Evolutionary conservation across 2,888 invertebrate species (phyloP).

Genomic region (Archaeoteleia sp.): DNA sequence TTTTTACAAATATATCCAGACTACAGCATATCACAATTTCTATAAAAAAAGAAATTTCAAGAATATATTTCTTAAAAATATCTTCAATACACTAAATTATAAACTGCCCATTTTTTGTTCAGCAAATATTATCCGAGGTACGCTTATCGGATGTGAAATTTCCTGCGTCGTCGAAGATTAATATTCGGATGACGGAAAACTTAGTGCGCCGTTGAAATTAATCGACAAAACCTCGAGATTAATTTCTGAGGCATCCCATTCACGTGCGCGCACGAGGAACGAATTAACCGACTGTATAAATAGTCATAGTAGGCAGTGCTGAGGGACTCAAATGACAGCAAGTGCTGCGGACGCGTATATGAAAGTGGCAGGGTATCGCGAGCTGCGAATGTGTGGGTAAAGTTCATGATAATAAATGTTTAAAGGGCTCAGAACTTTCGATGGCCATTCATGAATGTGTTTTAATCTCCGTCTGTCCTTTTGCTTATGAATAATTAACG

Average conservation of each 20-base stretch:
- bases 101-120: too few species aligned
- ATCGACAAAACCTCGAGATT: slow-evolving; percentile 35
- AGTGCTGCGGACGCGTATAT: slow-evolving; percentile 27
- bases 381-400: slow-evolving; percentile 34
- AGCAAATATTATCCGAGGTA: too few species aligned
- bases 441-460: slow-evolving; percentile 32
- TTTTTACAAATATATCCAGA: too few species aligned
- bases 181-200: slow-evolving; percentile 34
- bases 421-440: slow-evolving; percentile 10
- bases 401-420: slow-evolving; percentile 23
- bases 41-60: too few species aligned
- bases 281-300: slow-evolving; percentile 62
- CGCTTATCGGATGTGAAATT: slow-evolving; percentile 23
- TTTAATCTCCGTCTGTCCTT: slow-evolving; percentile 9
- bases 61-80: too few species aligned
- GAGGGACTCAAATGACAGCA: slow-evolving; percentile 35
- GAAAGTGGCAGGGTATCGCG: slow-evolving; percentile 22
- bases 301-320: slow-evolving; percentile 51
- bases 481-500: slow-evolving; percentile 25
- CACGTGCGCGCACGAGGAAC: slow-evolving; percentile 51
- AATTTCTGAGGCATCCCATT: slow-evolving; percentile 43
- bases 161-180: slow-evolving; percentile 30
- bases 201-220: slow-evolving; percentile 22
- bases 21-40: too few species aligned
- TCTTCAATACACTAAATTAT: too few species aligned